Evolutionary conservation across 2,888 invertebrate genomes (phyloP).

Genomic region (Heliconius charithonia): DNA sequence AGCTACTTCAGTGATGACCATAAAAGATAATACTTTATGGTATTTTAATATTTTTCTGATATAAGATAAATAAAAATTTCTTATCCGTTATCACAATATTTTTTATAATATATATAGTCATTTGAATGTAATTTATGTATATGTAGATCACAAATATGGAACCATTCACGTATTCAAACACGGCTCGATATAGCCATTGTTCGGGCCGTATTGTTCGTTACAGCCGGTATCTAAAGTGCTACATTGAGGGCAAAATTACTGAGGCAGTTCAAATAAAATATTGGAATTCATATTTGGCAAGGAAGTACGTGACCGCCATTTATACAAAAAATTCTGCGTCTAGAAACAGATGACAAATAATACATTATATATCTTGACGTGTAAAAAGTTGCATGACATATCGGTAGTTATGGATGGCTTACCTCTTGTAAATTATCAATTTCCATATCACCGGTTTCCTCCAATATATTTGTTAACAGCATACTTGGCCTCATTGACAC

Average conservation of each 20-base stretch:
- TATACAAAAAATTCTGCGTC: neutral
- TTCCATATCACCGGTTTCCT: conserved; percentile 70
- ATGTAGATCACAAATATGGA: conserved; percentile 29
- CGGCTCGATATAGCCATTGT: conserved; percentile 41
- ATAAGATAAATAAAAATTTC: neutral
- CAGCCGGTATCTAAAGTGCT: conserved; percentile 35
- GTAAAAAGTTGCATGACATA: neutral
- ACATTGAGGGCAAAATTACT: conserved; percentile 32
- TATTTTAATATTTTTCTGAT: neutral
- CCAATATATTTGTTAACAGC: conserved; percentile 71
- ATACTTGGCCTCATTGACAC: conserved; percentile 77
- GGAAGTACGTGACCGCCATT: neutral
- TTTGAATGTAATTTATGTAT: conserved; percentile 24
- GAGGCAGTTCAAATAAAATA: conserved; percentile 23
- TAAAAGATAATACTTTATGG: neutral
- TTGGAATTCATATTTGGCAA: conserved; percentile 24
- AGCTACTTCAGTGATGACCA: neutral
- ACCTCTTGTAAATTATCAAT: conserved; percentile 70
- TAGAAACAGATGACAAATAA: too few relatives aligned
- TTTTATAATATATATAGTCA: neutral
- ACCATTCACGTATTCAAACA: conserved; percentile 33
- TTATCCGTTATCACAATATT: neutral
- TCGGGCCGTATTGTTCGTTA: conserved; percentile 45
- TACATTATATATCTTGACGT: too few relatives aligned
- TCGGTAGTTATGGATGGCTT: conserved; percentile 50